Percentiles rank a stretch among this genome's conserved stretches.
phyloP scores from a whole-genome alignment of 2,113 vertebrate species.

The Notothenia coriiceps region DNA sequence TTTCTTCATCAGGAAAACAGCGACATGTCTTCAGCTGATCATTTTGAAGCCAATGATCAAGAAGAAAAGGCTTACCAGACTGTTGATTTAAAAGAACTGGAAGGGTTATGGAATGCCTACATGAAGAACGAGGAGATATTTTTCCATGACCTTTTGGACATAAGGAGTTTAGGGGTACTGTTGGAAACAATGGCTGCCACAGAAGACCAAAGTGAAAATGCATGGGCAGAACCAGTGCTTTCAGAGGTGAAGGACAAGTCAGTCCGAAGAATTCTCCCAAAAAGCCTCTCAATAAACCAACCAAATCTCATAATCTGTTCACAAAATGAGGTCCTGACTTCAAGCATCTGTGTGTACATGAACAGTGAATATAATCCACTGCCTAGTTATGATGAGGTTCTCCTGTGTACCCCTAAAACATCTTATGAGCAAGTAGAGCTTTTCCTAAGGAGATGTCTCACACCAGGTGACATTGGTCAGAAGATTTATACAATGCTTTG shows the following conservation, averaged over 20 bases:
- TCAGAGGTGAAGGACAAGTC: not conserved
- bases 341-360: slow-evolving; percentile 90
- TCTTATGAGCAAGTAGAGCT: slow-evolving; percentile 87
- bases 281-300: slow-evolving; percentile 78
- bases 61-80: slow-evolving; percentile 27
- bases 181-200: slow-evolving; percentile 79
- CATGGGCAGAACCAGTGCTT: slow-evolving; percentile 11
- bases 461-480: slow-evolving; percentile 46
- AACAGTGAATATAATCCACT: slow-evolving; percentile 80
- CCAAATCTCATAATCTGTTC: slow-evolving; percentile 89
- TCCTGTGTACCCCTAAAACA: slow-evolving; percentile 88
- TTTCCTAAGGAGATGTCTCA: slow-evolving; percentile 88
- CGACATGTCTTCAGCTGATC: not conserved
- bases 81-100: slow-evolving; percentile 66
- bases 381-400: slow-evolving; percentile 88
- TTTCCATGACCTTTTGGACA: slow-evolving; percentile 83
- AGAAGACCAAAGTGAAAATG: not conserved
- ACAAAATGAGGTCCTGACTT: slow-evolving; percentile 82
- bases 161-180: slow-evolving; percentile 82
- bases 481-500: slow-evolving; percentile 89
- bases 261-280: slow-evolving; percentile 80
- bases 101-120: slow-evolving; percentile 83
- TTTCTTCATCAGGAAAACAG: slow-evolving; percentile 20
- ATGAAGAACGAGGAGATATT: slow-evolving; percentile 74
- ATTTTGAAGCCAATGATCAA: not conserved